phyloP scores from a whole-genome alignment of 2,797 vertebrate genomes.

The Bovichtus diacanthus region DNA sequence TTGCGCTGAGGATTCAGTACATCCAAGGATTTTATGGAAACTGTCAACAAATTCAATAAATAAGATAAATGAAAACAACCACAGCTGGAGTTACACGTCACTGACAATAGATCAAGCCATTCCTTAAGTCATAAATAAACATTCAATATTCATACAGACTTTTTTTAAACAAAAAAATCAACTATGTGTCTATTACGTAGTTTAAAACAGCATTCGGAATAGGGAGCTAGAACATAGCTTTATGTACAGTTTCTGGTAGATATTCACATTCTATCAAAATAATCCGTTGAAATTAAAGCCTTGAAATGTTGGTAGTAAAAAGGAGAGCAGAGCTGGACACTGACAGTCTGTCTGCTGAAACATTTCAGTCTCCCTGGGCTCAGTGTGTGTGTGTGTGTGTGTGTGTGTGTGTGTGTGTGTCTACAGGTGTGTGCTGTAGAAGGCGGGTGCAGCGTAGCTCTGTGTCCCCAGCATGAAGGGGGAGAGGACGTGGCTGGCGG shows the following conservation, averaged over 20 bases:
- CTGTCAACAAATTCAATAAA: constrained; percentile 78
- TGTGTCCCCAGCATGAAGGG: constrained; percentile 97
- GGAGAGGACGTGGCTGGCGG: constrained; percentile 93
- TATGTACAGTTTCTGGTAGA: constrained; percentile 77
- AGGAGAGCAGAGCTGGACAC: constrained; percentile 36
- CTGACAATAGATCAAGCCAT: constrained; percentile 83
- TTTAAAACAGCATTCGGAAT: constrained; percentile 81
- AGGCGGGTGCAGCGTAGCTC: constrained; percentile 93
- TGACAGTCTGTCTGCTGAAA: constrained; percentile 39
- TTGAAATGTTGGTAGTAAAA: constrained; percentile 69
- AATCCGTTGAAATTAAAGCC: constrained; percentile 73
- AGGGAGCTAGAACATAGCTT: constrained; percentile 76
- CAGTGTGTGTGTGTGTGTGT: constrained; percentile 80
- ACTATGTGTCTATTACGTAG: constrained; percentile 63
- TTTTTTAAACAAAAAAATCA: constrained; percentile 60
- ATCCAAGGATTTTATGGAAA: constrained; percentile 71
- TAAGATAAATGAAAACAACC: constrained; percentile 72
- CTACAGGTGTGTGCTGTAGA: constrained; percentile 97
- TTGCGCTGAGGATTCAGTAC: constrained; percentile 65
- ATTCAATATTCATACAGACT: constrained; percentile 75
- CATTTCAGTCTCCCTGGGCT: constrained; percentile 14
- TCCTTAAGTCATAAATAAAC: constrained; percentile 80
- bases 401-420: constrained; percentile 81
- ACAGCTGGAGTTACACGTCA: constrained; percentile 78
- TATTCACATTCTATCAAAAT: constrained; percentile 84